Conservation (phyloP, 1,140 invertebrate species). For the Heliconius hewitsoni region DNA sequence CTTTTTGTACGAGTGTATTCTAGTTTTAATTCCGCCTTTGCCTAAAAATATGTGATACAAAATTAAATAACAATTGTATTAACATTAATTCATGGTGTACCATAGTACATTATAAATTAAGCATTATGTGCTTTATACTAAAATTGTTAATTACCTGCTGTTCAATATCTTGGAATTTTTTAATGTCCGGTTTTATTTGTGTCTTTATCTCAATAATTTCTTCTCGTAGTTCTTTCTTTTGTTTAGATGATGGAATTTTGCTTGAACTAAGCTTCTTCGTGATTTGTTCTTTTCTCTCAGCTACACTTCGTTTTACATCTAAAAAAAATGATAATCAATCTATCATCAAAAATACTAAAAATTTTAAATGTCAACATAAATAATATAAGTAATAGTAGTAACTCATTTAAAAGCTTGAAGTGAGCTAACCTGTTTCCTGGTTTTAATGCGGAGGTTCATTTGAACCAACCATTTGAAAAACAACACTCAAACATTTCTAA, state of each 20-base stretch:
- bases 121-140: too few species aligned
- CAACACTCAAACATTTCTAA: too few species aligned
- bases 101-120: too few species aligned
- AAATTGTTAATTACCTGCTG: constrained; percentile 56
- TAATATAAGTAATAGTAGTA: too few species aligned
- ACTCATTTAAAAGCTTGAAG: too few species aligned
- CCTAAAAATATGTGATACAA: constrained; percentile 41
- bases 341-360: too few species aligned
- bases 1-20: constrained; percentile 66
- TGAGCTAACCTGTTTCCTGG: too few species aligned
- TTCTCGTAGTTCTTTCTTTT: constrained; percentile 85
- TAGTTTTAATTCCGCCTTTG: constrained; percentile 66
- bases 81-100: too few species aligned
- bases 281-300: constrained; percentile 86
- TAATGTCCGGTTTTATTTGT: constrained; percentile 82
- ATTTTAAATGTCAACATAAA: too few species aligned
- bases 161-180: constrained; percentile 79
- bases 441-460: too few species aligned
- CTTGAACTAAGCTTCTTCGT: constrained; percentile 86
- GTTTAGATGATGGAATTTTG: constrained; percentile 85
- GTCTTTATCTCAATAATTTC: constrained; percentile 87
- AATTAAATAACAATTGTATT: neutral
- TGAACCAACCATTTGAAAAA: too few species aligned
- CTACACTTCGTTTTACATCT: constrained; percentile 84
- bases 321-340: constrained; percentile 20